Conservation (phyloP, 2,888 invertebrate genomes). For the Leptarthrus brevirostris region DNA sequence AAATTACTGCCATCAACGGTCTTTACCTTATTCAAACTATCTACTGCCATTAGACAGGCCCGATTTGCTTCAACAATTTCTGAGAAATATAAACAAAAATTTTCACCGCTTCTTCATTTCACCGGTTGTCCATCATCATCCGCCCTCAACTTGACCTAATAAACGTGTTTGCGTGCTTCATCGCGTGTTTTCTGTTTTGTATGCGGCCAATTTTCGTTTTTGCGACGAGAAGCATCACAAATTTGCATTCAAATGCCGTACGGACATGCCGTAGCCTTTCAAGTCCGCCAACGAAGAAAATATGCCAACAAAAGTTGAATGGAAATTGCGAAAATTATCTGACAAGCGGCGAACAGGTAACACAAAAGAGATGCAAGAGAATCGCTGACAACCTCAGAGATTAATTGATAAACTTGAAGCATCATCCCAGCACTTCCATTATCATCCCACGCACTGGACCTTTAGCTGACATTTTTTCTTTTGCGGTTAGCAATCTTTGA, state of each 20-base stretch:
- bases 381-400: neutral
- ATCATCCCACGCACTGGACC: neutral
- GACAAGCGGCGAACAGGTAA: neutral
- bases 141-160: slow-evolving; percentile 44
- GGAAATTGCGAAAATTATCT: neutral
- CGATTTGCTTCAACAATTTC: neutral
- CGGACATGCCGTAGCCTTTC: neutral
- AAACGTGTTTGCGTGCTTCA: slow-evolving; percentile 29
- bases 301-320: neutral
- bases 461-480: neutral
- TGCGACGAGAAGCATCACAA: neutral
- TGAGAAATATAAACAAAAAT: neutral
- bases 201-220: slow-evolving; percentile 22
- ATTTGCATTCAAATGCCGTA: neutral
- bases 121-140: neutral
- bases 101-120: neutral
- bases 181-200: slow-evolving; percentile 24
- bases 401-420: neutral
- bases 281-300: neutral
- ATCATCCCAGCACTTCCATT: too few relatives aligned
- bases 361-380: too few relatives aligned
- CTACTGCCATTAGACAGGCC: neutral
- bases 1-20: too few relatives aligned
- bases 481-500: neutral
- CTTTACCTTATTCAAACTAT: too few relatives aligned